These are phyloP conservation scores for Protophormia terraenovae DNA, from an alignment of 2,888 invertebrate genomes.

Conservation along the genomic window DNA sequence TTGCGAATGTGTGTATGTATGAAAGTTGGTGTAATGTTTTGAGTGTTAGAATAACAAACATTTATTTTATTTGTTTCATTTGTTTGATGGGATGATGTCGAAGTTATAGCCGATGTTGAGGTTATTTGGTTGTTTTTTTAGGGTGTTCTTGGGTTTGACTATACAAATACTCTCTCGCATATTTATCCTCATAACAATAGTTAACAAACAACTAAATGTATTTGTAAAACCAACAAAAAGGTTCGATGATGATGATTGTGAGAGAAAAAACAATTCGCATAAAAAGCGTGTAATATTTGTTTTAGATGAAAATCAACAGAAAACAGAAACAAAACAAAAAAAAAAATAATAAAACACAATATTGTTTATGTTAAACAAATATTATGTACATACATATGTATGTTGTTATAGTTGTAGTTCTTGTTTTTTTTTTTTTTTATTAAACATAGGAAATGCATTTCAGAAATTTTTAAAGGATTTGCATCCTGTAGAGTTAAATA, in stretches of 20 bases:
- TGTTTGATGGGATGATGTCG: conserved; percentile 49
- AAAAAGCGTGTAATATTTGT: conserved; percentile 60
- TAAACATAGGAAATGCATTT: conserved; percentile 36
- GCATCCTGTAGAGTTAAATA: conserved; percentile 61
- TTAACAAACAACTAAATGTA: conserved; percentile 45
- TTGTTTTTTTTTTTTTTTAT: neutral
- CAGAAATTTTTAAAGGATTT: conserved; percentile 55
- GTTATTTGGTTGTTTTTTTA: conserved; percentile 21
- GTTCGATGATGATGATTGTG: neutral
- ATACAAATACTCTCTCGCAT: conserved; percentile 40
- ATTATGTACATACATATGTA: too few relatives aligned
- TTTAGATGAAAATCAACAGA: conserved; percentile 46
- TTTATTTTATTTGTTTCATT: conserved; percentile 50
- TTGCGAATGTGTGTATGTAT: neutral
- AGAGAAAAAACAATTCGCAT: conserved; percentile 10
- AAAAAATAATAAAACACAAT: conserved; percentile 56
- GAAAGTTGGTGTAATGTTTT: conserved; percentile 4
- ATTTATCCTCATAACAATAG: conserved; percentile 24
- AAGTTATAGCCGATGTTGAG: neutral
- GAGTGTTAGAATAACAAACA: conserved; percentile 30
- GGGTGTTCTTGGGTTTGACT: conserved; percentile 62
- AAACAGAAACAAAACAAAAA: conserved; percentile 3
- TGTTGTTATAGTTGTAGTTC: conserved; percentile 36
- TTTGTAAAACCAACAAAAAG: conserved; percentile 14
- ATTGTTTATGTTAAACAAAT: conserved; percentile 68